A percentile compares a stretch with the other conserved stretches of the same genome.
Evolutionary conservation across 2,888 invertebrate species (phyloP).

Genomic region (Anodontia alba): DNA sequence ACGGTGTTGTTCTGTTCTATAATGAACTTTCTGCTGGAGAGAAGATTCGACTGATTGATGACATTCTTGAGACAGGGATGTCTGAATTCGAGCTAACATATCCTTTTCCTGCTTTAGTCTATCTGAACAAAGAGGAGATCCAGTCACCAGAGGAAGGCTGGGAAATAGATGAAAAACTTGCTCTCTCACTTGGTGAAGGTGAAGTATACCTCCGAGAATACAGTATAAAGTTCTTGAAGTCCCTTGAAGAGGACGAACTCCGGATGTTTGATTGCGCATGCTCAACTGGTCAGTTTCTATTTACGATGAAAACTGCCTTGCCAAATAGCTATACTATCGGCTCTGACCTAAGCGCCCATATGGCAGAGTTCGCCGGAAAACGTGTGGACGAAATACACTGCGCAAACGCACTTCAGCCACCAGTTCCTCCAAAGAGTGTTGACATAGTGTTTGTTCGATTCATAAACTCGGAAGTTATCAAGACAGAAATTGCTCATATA

Average conservation of each 20-base stretch:
- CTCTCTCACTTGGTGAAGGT: slow-evolving; percentile 60
- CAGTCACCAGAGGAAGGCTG: slow-evolving; percentile 66
- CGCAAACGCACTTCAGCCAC: slow-evolving; percentile 66
- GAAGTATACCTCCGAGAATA: slow-evolving; percentile 65
- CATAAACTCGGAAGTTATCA: slow-evolving; percentile 70
- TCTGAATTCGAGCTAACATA: slow-evolving; percentile 59
- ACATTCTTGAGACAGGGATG: slow-evolving; percentile 54
- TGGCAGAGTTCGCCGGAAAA: slow-evolving; percentile 66
- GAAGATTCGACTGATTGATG: slow-evolving; percentile 61
- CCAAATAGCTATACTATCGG: slow-evolving; percentile 63
- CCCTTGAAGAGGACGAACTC: slow-evolving; percentile 54
- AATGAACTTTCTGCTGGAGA: slow-evolving; percentile 57
- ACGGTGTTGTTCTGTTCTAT: slow-evolving; percentile 62
- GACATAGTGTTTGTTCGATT: slow-evolving; percentile 68
- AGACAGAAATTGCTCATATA: slow-evolving; percentile 55
- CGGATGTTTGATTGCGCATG: slow-evolving; percentile 69
- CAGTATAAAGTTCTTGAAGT: slow-evolving; percentile 60
- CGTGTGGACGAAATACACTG: slow-evolving; percentile 69
- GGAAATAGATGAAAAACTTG: slow-evolving; percentile 66
- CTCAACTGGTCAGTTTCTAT: slow-evolving; percentile 71
- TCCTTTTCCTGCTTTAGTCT: slow-evolving; percentile 65
- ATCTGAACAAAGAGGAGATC: slow-evolving; percentile 58
- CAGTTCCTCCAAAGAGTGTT: slow-evolving; percentile 58
- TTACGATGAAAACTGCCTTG: slow-evolving; percentile 63
- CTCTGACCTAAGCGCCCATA: slow-evolving; percentile 68